Base-by-base conservation (phyloP, 2,113 vertebrate genomes). In the Eurystomus gularis region DNA sequence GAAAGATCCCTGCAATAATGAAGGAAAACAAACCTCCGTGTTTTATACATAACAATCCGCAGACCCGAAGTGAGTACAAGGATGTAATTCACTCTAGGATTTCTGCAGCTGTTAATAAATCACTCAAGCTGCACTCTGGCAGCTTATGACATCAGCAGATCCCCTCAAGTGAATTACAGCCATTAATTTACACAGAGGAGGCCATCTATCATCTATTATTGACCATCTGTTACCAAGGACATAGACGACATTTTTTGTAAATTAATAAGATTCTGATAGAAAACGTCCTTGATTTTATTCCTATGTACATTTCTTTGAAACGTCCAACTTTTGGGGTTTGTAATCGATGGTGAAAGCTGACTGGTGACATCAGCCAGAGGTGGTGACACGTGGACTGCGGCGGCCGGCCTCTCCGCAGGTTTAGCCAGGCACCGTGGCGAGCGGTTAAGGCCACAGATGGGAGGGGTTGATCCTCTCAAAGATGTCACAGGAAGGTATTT, bases 21-120 rank as follows among this genome's bases (percentile, higher is more conserved):
- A 51, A 60, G 62, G 79, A 85, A 82, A 60, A 82, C 35, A 94
- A 90, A 89, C 18, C 62, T 70, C 42, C 1, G 0, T 23, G 42
- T 84, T 91, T 80, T 78, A 78, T 68, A 89, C 91, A 83, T 66
- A 92, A 73, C 68, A 83, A 31, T 78, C 55, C 88, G 82, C 48
- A 92, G 62, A 85, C 29, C 39, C 21, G 58, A 62, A 93, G 61
- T 54, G 68, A 95, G 82, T 72, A 81, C 79, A 92, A 90, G 40
- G 69, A 69, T 84, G 64, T 58, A 91, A 94, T 95, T 95, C 82
- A 93, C 87, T 85, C 52, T 31, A 88, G 87, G 71, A 88, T 92
- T 95, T 91, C 84, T 96, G 75, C 91, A 94, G 84, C 91, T 96
- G 89, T 96, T 96, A 96, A 97, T 95, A 95, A 95, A 96, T 95